Percentiles rank a stretch among this genome's conserved stretches.
Evolutionary conservation across 2,888 invertebrate genomes (phyloP).

Genomic region (Helicoverpa assulta): DNA sequence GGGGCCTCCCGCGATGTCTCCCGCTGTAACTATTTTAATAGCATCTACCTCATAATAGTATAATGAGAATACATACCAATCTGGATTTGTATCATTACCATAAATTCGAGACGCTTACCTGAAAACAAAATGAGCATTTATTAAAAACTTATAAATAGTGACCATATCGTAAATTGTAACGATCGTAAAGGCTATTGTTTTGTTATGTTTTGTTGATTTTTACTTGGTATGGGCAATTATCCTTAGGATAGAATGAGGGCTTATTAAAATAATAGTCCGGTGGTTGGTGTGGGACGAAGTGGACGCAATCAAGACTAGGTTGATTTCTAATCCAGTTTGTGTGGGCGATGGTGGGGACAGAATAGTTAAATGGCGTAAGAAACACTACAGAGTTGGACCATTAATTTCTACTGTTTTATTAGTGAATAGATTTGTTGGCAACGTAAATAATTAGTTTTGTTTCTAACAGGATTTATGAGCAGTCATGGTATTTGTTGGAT

Average conservation of each 20-base stretch:
- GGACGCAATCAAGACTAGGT: conserved; percentile 69
- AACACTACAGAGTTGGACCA: conserved; percentile 33
- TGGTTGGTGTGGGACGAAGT: conserved; percentile 62
- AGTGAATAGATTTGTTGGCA: conserved; percentile 29
- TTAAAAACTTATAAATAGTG: conserved; percentile 59
- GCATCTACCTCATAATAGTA: conserved; percentile 35
- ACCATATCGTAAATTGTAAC: conserved; percentile 55
- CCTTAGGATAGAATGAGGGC: conserved; percentile 80
- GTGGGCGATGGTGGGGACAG: conserved; percentile 50
- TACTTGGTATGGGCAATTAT: conserved; percentile 71
- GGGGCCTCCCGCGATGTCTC: conserved; percentile 48
- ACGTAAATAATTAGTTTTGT: conserved; percentile 45
- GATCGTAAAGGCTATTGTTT: conserved; percentile 46
- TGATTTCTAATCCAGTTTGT: conserved; percentile 75
- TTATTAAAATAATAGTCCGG: conserved; percentile 83
- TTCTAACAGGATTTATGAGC: conserved; percentile 32
- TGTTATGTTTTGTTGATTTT: conserved; percentile 44
- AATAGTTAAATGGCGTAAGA: conserved; percentile 46
- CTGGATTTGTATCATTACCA: conserved; percentile 54
- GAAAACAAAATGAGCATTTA: conserved; percentile 67
- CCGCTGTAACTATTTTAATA: conserved; percentile 44
- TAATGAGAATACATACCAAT: conserved; percentile 63
- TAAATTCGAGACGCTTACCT: conserved; percentile 72
- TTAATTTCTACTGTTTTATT: conserved; percentile 47
- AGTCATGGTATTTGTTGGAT: conserved; percentile 11